Conservation (phyloP, 1,140 invertebrate genomes). For the Battus philenor region DNA sequence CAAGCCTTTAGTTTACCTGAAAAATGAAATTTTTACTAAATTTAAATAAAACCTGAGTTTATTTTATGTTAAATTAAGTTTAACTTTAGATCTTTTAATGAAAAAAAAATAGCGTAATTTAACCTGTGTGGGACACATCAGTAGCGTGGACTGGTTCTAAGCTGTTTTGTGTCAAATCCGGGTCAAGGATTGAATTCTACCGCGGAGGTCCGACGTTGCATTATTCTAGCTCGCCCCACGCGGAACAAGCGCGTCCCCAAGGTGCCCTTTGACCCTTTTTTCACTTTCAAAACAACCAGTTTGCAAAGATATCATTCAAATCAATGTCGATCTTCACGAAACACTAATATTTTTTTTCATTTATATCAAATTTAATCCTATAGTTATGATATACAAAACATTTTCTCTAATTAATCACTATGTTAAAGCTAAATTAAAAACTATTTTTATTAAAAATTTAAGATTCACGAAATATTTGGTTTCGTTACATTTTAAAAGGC, state of each 20-base stretch:
- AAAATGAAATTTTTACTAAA: too few relatives aligned
- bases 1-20: too few relatives aligned
- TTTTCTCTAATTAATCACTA: too few relatives aligned
- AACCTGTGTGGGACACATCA: slow-evolving; percentile 23
- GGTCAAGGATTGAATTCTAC: slow-evolving; percentile 20
- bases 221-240: slow-evolving; percentile 18
- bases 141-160: slow-evolving; percentile 2
- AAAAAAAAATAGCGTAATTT: slow-evolving; percentile 19
- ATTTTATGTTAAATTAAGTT: too few relatives aligned
- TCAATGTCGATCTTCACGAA: not conserved
- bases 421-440: too few relatives aligned
- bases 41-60: too few relatives aligned
- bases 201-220: slow-evolving; percentile 8
- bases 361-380: too few relatives aligned
- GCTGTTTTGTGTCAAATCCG: slow-evolving; percentile 12
- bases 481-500: not conserved
- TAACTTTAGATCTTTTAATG: too few relatives aligned
- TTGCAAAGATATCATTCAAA: slow-evolving; percentile 12
- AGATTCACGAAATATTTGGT: not conserved
- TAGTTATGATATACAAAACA: too few relatives aligned
- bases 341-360: not conserved
- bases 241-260: slow-evolving; percentile 15
- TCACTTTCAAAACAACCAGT: slow-evolving; percentile 11
- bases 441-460: too few relatives aligned
- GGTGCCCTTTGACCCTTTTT: slow-evolving; percentile 17